Evolutionary conservation across 1,140 invertebrate species (phyloP), one percentile per base, ranked within the genome.

Genomic region (Cheumatopsyche charites): DNA sequence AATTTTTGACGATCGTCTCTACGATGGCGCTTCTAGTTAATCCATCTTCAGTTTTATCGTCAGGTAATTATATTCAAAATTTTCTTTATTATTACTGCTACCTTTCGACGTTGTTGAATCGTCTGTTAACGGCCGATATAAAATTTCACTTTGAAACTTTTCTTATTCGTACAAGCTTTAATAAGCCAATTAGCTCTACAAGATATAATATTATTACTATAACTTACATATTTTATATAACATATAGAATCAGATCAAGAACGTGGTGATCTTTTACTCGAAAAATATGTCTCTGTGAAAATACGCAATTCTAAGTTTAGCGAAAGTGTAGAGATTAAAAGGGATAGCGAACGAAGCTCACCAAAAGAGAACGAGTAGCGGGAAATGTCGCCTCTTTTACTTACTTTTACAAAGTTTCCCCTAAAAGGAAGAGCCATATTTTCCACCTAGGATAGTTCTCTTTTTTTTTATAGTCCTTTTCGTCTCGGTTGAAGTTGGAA

Each of bases 381-480:
- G 41, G 15, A 65, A 65, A 65, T 65, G 29, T 65, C 29, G 36
- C 62, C n/a, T 23, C 55, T 11, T 43, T 15, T 9, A 52, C n/a
- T 65, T 19, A 65, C 62, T 65, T 65, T 65, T 42, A 13, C 62
- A 41, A 52, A 65, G 62, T 65, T 65, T 42, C 58, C 41, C 29
- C 9, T 65, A 65, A 26, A 41, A 43, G 62, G 7, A 21, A 26
- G 43, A 65, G 41, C 62, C 62, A 65, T 65, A 65, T 65, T 65
- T 65, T 65, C 55, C 41, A 41, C 47, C 29, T 52, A 17, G 62
- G 29, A 65, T 65, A 65, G 62, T 65, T 65, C 43, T 65, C n/a
- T 26, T 61, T 62, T 58, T 43, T 49, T 49, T 49, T 49, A 15
- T 49, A 21, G 11, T 61, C 55, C 55, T 21, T 36, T 36, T 36